Evolutionary conservation across 35 echinoderm and acorn worm genomes (phyloP).

Genomic region (Lytechinus variegatus): DNA sequence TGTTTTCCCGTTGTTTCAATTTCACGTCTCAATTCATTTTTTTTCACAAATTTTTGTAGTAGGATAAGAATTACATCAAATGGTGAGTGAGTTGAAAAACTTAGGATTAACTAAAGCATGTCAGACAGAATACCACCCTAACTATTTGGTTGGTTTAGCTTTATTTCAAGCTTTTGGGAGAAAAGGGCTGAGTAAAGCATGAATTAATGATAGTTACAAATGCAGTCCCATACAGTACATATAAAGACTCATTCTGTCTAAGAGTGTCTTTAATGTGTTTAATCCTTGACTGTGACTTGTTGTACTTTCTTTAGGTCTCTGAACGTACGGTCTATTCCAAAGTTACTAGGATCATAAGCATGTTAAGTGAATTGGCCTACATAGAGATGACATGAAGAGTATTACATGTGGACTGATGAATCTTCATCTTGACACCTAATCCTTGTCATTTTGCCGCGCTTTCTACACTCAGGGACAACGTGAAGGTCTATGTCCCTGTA

Average conservation of each 20-base stretch:
- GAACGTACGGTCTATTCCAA: background rate
- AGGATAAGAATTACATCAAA: too few relatives aligned
- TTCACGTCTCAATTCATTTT: too few relatives aligned
- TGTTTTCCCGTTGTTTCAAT: too few relatives aligned
- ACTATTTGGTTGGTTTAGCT: too few relatives aligned
- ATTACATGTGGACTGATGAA: background rate
- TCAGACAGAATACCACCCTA: too few relatives aligned
- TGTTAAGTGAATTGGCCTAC: constrained; percentile 12
- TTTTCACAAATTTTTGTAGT: too few relatives aligned
- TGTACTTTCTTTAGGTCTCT: background rate
- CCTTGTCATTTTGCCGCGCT: background rate
- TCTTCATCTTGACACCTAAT: background rate
- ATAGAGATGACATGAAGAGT: background rate
- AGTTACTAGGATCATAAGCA: background rate
- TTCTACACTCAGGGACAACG: background rate
- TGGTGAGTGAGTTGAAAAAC: too few relatives aligned
- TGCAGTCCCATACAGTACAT: background rate
- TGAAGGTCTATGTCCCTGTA: background rate
- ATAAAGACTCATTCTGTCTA: background rate
- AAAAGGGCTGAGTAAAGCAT: too few relatives aligned
- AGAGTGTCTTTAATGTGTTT: background rate
- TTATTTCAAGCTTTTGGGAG: too few relatives aligned
- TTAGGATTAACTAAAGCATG: too few relatives aligned
- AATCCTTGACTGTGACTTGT: background rate
- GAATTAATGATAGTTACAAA: too few relatives aligned